Percentiles rank a stretch among this genome's conserved stretches.
Conservation (phyloP, 2,888 invertebrate genomes). For the Mesochorus sp. region DNA sequence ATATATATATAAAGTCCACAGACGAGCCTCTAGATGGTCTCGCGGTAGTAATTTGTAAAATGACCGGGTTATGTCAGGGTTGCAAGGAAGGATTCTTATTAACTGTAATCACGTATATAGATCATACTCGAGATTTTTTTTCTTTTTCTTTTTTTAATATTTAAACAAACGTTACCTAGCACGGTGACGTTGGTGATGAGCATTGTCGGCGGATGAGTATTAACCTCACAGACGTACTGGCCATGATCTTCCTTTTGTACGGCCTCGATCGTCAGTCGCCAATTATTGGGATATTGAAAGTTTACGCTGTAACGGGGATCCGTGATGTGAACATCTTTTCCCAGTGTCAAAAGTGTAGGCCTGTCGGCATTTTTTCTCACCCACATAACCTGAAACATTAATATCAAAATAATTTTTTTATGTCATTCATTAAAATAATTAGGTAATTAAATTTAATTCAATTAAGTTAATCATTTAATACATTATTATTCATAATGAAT, state of each 20-base stretch:
- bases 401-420: not conserved
- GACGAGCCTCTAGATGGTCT: conserved; percentile 1
- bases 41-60: conserved; percentile 38
- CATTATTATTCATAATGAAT: too few species aligned
- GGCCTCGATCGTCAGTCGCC: conserved; percentile 88
- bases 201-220: conserved; percentile 90
- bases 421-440: too few species aligned
- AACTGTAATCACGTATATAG: not conserved
- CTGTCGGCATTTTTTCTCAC: conserved; percentile 86
- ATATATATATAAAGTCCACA: conserved; percentile 1
- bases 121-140: not conserved
- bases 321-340: conserved; percentile 86
- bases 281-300: conserved; percentile 89
- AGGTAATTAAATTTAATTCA: too few species aligned
- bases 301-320: conserved; percentile 86
- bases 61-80: conserved; percentile 8
- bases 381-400: conserved; percentile 87
- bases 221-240: conserved; percentile 91
- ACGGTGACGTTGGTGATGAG: conserved; percentile 90
- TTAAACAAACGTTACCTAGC: conserved; percentile 85
- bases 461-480: too few species aligned
- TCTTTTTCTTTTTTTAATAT: too few species aligned
- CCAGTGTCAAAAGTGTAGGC: conserved; percentile 87
- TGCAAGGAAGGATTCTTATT: not conserved
- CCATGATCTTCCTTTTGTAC: conserved; percentile 89